phyloP scores from a whole-genome alignment of 2,797 vertebrate species.

The Alcedo quadribrachys region DNA sequence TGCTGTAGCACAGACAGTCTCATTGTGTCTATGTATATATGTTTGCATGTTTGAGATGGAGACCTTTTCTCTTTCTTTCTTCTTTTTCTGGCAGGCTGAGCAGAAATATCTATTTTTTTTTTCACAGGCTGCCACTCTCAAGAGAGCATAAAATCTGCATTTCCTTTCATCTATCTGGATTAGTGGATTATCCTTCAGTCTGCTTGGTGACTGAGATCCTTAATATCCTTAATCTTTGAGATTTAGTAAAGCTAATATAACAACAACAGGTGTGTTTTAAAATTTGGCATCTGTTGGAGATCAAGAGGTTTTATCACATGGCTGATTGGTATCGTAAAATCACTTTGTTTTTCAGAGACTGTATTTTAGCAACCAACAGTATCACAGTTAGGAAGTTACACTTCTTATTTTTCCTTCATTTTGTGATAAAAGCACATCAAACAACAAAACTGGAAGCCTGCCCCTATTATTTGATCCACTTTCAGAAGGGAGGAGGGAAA shows the following conservation, averaged over 20 bases:
- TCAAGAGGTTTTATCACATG: neutral
- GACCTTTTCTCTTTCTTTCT: neutral
- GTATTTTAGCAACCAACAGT: conserved; percentile 27
- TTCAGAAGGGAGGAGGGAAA: conserved; percentile 8
- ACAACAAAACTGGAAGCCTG: conserved; percentile 32
- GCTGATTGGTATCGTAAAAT: conserved; percentile 1
- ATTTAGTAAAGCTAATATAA: conserved; percentile 29
- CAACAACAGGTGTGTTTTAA: conserved; percentile 56
- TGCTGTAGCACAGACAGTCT: neutral
- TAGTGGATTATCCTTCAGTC: conserved; percentile 61
- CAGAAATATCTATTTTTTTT: conserved; percentile 45
- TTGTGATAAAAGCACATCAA: conserved; percentile 61
- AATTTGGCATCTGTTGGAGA: neutral
- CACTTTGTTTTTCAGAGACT: neutral
- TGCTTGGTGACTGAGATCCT: conserved; percentile 36
- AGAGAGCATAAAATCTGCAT: conserved; percentile 70
- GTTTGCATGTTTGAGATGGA: neutral
- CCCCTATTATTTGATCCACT: conserved; percentile 46
- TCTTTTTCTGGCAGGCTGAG: conserved; percentile 28
- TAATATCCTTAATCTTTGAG: conserved; percentile 34
- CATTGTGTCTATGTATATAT: neutral
- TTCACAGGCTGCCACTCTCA: conserved; percentile 56
- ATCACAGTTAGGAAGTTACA: conserved; percentile 9
- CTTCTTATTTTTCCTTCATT: conserved; percentile 29
- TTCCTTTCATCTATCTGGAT: conserved; percentile 67